phyloP scores from a whole-genome alignment of 2,113 vertebrate species.

The Corvus moneduloides region DNA sequence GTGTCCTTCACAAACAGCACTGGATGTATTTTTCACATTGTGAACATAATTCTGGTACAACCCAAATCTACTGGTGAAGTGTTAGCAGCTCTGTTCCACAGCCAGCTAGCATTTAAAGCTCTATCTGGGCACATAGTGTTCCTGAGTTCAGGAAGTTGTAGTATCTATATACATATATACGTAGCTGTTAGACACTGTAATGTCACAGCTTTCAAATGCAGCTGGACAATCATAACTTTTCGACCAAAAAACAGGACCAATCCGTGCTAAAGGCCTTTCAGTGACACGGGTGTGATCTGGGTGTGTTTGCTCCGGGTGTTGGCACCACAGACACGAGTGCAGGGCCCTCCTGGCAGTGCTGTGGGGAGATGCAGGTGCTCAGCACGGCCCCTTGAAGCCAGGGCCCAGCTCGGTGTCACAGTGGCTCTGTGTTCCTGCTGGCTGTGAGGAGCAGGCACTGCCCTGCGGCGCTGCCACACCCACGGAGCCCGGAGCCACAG shows the following conservation, averaged over 20 bases:
- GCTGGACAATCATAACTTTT: not conserved
- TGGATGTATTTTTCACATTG: not conserved
- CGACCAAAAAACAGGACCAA: not conserved
- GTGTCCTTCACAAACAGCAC: not conserved
- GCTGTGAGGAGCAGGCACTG: not conserved
- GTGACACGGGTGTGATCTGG: fast-evolving
- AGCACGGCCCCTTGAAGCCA: not conserved
- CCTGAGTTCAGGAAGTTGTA: not conserved
- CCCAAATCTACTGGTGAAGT: not conserved
- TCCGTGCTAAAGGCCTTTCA: not conserved
- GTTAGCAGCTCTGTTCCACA: not conserved
- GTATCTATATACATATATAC: not conserved
- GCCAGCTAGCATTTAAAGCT: constrained; percentile 4
- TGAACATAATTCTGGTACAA: not conserved
- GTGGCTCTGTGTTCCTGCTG: not conserved
- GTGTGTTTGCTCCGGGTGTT: not conserved
- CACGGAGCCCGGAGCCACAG: not conserved
- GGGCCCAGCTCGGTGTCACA: fast-evolving
- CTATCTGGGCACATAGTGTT: not conserved
- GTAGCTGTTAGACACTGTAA: not conserved
- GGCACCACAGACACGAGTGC: fast-evolving
- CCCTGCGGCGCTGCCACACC: fast-evolving
- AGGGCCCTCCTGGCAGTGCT: not conserved
- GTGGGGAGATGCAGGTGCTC: no score
- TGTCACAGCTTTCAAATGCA: not conserved